phyloP scores from a whole-genome alignment of 2,797 vertebrate genomes.

The Hypotaenidia philippensis region DNA sequence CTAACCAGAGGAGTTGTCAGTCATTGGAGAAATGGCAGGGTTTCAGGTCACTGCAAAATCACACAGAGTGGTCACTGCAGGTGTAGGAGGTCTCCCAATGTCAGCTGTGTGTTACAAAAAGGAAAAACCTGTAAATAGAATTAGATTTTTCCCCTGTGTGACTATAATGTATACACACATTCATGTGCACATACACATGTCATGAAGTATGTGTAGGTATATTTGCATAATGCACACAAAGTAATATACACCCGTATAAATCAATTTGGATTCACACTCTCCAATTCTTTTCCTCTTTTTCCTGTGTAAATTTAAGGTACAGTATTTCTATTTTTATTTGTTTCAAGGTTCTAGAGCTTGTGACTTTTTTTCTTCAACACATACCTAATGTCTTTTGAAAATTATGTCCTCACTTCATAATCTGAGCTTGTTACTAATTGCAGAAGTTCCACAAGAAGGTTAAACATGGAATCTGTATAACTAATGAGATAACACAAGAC shows the following conservation, averaged over 20 bases:
- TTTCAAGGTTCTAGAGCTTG: neutral
- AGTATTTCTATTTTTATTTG: neutral
- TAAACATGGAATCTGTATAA: neutral
- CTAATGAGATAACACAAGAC: neutral
- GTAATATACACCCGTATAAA: neutral
- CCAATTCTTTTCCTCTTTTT: neutral
- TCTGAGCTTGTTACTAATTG: neutral
- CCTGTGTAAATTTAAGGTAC: neutral
- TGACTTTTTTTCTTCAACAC: neutral
- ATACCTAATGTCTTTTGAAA: neutral
- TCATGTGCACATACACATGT: accelerated
- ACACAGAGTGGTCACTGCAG: neutral
- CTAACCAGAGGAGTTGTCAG: neutral
- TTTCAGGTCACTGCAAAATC: neutral
- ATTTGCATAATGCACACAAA: neutral
- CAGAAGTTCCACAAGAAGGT: neutral
- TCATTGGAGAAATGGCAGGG: neutral
- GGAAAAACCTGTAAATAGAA: neutral
- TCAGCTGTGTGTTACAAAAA: neutral
- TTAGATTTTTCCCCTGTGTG: neutral
- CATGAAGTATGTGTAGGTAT: neutral
- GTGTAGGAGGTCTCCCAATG: neutral
- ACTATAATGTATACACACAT: neutral
- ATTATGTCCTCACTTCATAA: neutral
- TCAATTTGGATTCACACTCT: neutral